Base-by-base conservation (phyloP, 2,797 vertebrate genomes). In the Malurus leucopterus region DNA sequence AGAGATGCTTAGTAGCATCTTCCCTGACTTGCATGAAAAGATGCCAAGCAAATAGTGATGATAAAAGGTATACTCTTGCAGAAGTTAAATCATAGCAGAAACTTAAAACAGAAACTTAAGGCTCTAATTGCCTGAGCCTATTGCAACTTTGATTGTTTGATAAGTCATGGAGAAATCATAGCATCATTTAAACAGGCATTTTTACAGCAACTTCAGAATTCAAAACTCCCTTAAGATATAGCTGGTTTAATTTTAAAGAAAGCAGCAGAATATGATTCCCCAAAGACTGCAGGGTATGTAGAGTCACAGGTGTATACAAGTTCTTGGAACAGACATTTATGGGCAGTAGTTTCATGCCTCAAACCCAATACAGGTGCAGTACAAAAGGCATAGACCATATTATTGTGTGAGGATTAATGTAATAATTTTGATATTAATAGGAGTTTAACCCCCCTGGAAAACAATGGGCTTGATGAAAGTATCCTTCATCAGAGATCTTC, bases 361-460 rank as follows among this genome's bases (percentile, higher is more conserved):
- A 44, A 69, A 57, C 30, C 44, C 11, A 10, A 75, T 24, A 74
- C 43, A 86, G 50, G 65, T 71, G 65, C 83, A 77, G 41, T 46
- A 74, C 43, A 70, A 86, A 71, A 76, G 15, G 36, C 44, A 90
- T 53, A 80, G 89, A 27, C 47, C 19, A 18, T 41, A 49, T 73
- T 57, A 74, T 68, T 59, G 54, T 51, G 13, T 27, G 7, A 80
- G 79, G 62, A 92, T 90, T 91, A 89, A 83, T 40, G 59, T 53
- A 62, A 51, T 20, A 85, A 50, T 47, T 91, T 89, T 81, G 69
- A 72, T 80, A 92, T 59, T 78, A 81, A 86, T 46, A 75, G n/a
- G 44, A 84, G n/a, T 50, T 71, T 75, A 63, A 78, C 47, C 26
- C 47, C 55, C 29, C 41, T 69, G 34, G 59, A 78, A 72, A 85